Percentiles rank a stretch among this genome's conserved stretches.
phyloP scores from a whole-genome alignment of 2,113 vertebrate genomes.

The Rhinolophus sinicus region DNA sequence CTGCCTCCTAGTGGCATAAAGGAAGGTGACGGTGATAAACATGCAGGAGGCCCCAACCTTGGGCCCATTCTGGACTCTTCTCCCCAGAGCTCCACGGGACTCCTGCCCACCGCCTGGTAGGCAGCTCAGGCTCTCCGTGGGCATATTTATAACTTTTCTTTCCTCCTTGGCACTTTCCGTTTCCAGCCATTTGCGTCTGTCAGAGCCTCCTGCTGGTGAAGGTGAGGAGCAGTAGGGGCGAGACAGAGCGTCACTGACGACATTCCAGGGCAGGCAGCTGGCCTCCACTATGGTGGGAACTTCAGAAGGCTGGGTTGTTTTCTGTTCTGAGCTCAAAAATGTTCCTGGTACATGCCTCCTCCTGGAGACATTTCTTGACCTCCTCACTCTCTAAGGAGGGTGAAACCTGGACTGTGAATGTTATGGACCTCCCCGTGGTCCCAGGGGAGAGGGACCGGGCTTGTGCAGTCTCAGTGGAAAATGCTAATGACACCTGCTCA shows the following conservation, averaged over 20 bases:
- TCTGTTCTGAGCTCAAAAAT: neutral
- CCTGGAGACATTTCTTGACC: neutral
- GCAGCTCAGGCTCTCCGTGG: neutral
- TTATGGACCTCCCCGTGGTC: accelerated
- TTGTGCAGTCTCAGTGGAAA: neutral
- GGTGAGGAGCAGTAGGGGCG: neutral
- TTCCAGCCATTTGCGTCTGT: slow-evolving; percentile 34
- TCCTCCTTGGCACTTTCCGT: slow-evolving; percentile 52
- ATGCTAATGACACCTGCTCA: neutral
- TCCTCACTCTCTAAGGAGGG: neutral
- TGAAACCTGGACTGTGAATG: neutral
- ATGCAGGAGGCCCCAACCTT: neutral
- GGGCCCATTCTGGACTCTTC: neutral
- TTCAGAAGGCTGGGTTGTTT: neutral
- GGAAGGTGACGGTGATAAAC: neutral
- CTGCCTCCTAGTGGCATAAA: neutral
- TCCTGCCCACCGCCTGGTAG: neutral
- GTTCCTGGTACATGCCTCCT: neutral
- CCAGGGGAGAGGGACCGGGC: neutral
- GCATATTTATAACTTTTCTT: slow-evolving; percentile 44
- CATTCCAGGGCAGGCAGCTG: neutral
- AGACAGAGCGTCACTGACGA: neutral
- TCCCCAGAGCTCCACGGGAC: neutral
- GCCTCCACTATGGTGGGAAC: neutral
- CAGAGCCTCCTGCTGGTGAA: neutral